A percentile compares a stretch with the other conserved stretches of the same genome.
phyloP scores from a whole-genome alignment of 2,797 vertebrate species.

The Telmatherina bonti region DNA sequence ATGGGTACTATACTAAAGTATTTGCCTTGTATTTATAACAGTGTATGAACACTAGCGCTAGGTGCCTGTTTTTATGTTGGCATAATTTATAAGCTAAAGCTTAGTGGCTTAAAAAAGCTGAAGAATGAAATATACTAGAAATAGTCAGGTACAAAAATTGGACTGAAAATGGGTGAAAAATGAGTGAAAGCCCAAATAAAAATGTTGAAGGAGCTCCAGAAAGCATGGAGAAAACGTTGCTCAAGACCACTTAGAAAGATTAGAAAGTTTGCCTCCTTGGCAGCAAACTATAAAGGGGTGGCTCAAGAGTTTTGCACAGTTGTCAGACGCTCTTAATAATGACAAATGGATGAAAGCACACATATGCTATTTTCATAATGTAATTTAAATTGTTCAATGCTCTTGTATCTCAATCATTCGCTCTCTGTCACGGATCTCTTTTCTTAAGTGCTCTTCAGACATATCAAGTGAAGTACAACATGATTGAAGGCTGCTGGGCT shows the following conservation, averaged over 20 bases:
- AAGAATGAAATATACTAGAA: not conserved
- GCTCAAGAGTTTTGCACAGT: not conserved
- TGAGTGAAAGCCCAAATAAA: not conserved
- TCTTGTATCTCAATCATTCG: conserved; percentile 11
- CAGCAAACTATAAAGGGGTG: not conserved
- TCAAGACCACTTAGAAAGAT: not conserved
- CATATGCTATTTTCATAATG: conserved; percentile 3
- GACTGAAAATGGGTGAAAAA: not conserved
- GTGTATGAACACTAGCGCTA: not conserved
- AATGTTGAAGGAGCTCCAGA: not conserved
- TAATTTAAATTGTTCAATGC: conserved; percentile 23
- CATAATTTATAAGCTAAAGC: not conserved
- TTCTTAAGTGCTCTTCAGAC: conserved; percentile 33
- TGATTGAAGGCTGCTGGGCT: conserved; percentile 36
- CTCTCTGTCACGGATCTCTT: conserved; percentile 10
- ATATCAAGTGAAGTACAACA: conserved; percentile 30
- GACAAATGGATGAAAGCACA: not conserved
- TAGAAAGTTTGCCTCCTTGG: not conserved
- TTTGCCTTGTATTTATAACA: not conserved
- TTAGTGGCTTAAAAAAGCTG: not conserved
- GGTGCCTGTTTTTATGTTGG: not conserved
- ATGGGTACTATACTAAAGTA: not conserved
- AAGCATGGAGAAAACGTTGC: not conserved
- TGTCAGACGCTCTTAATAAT: not conserved
- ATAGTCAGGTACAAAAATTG: not conserved